A percentile compares a stretch with the other conserved stretches of the same genome.
Evolutionary conservation across 2,797 vertebrate species (phyloP).

Genomic region (Dallia pectoralis): DNA sequence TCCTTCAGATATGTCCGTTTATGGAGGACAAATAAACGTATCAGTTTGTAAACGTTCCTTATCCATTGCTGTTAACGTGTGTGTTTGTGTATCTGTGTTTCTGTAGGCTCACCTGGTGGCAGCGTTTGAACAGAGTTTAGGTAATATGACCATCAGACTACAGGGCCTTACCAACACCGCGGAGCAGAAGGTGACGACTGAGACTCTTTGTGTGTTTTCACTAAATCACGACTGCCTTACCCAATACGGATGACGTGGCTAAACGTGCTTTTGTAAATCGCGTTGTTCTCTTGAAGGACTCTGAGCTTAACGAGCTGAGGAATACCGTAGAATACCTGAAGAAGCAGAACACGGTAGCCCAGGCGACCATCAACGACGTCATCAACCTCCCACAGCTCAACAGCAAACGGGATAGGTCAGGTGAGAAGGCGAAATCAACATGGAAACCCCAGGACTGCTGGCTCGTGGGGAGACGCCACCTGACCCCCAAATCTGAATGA

Average conservation of each 20-base stretch:
- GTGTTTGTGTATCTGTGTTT: background rate
- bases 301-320: conserved; percentile 82
- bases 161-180: conserved; percentile 86
- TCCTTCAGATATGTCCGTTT: background rate
- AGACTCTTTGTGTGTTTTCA: background rate
- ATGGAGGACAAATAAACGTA: background rate
- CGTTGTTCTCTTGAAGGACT: conserved; percentile 68
- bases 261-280: background rate
- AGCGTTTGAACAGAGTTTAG: conserved; percentile 86
- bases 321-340: conserved; percentile 86
- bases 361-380: conserved; percentile 83
- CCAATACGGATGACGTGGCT: background rate
- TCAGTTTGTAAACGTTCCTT: background rate
- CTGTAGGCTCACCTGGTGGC: conserved; percentile 86
- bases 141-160: conserved; percentile 86
- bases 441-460: background rate
- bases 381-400: conserved; percentile 81
- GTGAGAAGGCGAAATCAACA: background rate
- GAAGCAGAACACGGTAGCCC: conserved; percentile 82
- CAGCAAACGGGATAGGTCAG: conserved; percentile 54
- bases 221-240: background rate
- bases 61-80: background rate
- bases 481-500: background rate
- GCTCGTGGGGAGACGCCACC: background rate
- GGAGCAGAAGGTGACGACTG: conserved; percentile 80